These are phyloP conservation scores for Poecilus cupreus DNA, from an alignment of 2,888 invertebrate species.

Conservation along the genomic window DNA sequence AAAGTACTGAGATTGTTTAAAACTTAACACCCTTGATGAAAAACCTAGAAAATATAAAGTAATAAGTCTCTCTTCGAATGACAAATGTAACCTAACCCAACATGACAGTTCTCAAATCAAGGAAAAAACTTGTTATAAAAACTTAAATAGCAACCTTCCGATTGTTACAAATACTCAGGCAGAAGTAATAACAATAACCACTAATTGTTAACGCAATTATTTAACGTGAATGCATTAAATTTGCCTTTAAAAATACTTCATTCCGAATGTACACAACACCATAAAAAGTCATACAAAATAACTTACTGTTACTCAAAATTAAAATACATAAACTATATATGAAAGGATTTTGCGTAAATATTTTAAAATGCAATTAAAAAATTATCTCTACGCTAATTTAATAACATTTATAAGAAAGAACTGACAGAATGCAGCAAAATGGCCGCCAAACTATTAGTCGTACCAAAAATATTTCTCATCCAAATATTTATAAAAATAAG, in stretches of 20 bases:
- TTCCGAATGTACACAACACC: conserved; percentile 49
- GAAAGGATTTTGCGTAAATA: conserved; percentile 52
- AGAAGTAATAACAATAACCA: conserved; percentile 16
- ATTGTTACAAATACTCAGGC: not conserved
- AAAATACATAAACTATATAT: conserved; percentile 45
- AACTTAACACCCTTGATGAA: conserved; percentile 16
- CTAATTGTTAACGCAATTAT: conserved; percentile 29
- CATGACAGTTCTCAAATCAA: conserved; percentile 52
- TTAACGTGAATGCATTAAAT: conserved; percentile 26
- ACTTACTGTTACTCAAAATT: conserved; percentile 42
- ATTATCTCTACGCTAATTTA: conserved; percentile 58
- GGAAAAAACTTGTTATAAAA: conserved; percentile 17
- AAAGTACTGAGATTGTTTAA: conserved; percentile 41
- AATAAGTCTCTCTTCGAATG: conserved; percentile 37
- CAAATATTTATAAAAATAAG: conserved; percentile 39
- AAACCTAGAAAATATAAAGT: conserved; percentile 33
- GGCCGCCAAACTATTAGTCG: conserved; percentile 60
- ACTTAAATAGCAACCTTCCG: not conserved
- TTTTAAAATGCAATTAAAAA: conserved; percentile 60
- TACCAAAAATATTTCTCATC: conserved; percentile 48
- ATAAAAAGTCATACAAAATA: conserved; percentile 30
- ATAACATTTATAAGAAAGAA: conserved; percentile 60
- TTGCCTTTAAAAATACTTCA: conserved; percentile 49
- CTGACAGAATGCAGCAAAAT: conserved; percentile 62
- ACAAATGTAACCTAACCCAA: conserved; percentile 60